These are phyloP conservation scores for Drosophila hamatofila DNA, from an alignment of 2,888 invertebrate genomes.

Conservation along the genomic window DNA sequence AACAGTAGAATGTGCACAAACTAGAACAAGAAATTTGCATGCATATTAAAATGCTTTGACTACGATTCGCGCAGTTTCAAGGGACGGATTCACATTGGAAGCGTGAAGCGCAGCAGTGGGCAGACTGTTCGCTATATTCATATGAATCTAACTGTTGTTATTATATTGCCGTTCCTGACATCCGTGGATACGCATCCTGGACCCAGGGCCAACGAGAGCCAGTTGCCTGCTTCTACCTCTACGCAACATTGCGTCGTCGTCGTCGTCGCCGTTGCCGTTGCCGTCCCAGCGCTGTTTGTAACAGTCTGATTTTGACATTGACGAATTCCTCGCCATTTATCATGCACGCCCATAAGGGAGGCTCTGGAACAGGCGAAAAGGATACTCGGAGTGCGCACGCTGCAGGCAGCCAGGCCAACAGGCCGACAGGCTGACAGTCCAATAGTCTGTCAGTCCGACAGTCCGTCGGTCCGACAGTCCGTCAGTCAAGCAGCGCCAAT, in stretches of 20 bases:
- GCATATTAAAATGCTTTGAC: constrained; percentile 20
- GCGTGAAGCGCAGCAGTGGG: constrained; percentile 6
- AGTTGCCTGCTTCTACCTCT: constrained; percentile 47
- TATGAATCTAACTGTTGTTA: constrained; percentile 39
- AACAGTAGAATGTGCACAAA: constrained; percentile 25
- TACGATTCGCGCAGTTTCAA: constrained; percentile 25
- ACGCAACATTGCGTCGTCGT: constrained; percentile 53
- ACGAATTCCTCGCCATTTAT: constrained; percentile 85
- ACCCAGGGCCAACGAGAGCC: constrained; percentile 41
- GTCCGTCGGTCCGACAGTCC: constrained; percentile 21
- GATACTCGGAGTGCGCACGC: constrained; percentile 76
- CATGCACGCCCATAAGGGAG: constrained; percentile 84
- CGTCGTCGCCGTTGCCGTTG: constrained; percentile 12
- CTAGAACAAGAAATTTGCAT: constrained; percentile 39
- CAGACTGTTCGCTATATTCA: constrained; percentile 15
- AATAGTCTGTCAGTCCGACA: constrained; percentile 1
- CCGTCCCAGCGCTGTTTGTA: constrained; percentile 79
- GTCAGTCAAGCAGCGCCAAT: constrained; percentile 43
- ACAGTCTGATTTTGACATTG: constrained; percentile 86
- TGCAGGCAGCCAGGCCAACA: constrained; percentile 52
- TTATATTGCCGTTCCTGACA: constrained; percentile 21
- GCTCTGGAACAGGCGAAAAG: constrained; percentile 67
- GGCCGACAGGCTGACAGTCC: constrained; percentile 10
- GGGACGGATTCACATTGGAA: constrained; percentile 9
- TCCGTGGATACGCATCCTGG: constrained; percentile 54